Percentiles rank a stretch among this genome's conserved stretches.
Conservation (phyloP, 2,888 invertebrate species). For the Odontocerum albicorne region DNA sequence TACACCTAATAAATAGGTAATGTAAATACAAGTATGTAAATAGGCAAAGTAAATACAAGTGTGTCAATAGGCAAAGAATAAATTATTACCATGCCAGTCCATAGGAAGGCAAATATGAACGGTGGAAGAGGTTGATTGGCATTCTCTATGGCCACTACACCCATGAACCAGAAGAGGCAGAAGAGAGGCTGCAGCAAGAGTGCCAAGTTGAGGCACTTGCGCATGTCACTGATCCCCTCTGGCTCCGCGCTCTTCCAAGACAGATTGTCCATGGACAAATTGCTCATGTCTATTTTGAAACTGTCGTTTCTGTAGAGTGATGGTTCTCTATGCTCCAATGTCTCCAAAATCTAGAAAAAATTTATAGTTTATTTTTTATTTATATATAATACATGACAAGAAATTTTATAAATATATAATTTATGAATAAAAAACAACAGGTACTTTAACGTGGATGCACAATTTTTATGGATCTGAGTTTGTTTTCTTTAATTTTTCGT, state of each 20-base stretch:
- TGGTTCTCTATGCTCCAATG: slow-evolving; percentile 20
- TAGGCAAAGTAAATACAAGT: no score
- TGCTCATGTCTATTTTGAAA: slow-evolving; percentile 45
- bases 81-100: slow-evolving; percentile 62
- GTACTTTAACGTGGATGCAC: no score
- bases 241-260: slow-evolving; percentile 53
- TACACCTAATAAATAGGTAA: no score
- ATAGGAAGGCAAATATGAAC: slow-evolving; percentile 59
- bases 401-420: no score
- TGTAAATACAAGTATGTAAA: no score
- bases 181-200: slow-evolving; percentile 71
- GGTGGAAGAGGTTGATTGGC: slow-evolving; percentile 63
- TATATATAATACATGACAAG: no score
- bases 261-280: slow-evolving; percentile 54
- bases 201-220: slow-evolving; percentile 62
- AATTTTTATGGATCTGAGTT: no score
- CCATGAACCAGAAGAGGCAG: slow-evolving; percentile 74
- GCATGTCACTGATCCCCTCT: slow-evolving; percentile 59
- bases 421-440: no score
- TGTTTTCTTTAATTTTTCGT: no score
- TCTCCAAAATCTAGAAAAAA: slow-evolving; percentile 22
- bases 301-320: slow-evolving; percentile 19
- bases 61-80: no score
- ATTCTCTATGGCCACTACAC: slow-evolving; percentile 72
- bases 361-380: background rate